Conservation (phyloP, 2,113 vertebrate genomes). For the Tyrannus savana region DNA sequence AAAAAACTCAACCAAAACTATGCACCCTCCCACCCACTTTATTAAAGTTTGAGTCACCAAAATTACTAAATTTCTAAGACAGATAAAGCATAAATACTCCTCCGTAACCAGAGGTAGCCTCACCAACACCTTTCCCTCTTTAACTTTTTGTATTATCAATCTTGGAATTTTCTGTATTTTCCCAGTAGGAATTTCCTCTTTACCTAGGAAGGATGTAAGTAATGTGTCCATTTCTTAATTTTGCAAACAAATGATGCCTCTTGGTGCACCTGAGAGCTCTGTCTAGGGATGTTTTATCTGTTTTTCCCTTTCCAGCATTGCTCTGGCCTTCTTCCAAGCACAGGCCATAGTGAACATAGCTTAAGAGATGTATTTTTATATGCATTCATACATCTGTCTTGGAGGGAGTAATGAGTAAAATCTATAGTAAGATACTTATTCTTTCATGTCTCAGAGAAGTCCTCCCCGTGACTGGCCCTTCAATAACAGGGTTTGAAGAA, state of each 20-base stretch:
- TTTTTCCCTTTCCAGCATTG: neutral
- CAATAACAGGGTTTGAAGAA: neutral
- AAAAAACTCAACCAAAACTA: accelerated
- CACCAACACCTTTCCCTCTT: neutral
- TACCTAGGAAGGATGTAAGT: neutral
- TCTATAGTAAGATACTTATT: neutral
- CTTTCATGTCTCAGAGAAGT: neutral
- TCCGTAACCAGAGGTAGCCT: neutral
- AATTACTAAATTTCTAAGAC: neutral
- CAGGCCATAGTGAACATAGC: neutral
- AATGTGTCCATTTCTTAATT: neutral
- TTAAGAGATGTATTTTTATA: neutral
- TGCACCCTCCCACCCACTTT: accelerated
- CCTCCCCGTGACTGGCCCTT: neutral
- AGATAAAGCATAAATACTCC: neutral
- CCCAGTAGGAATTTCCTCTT: neutral
- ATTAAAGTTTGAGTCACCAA: neutral
- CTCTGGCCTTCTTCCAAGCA: neutral
- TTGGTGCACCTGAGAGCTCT: neutral
- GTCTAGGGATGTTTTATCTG: neutral
- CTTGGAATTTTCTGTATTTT: neutral
- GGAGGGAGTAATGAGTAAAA: neutral
- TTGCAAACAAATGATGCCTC: neutral
- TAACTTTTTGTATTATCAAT: neutral
- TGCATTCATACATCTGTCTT: neutral